Conservation (phyloP, 2,888 invertebrate species). For the Priocnemis perturbator region DNA sequence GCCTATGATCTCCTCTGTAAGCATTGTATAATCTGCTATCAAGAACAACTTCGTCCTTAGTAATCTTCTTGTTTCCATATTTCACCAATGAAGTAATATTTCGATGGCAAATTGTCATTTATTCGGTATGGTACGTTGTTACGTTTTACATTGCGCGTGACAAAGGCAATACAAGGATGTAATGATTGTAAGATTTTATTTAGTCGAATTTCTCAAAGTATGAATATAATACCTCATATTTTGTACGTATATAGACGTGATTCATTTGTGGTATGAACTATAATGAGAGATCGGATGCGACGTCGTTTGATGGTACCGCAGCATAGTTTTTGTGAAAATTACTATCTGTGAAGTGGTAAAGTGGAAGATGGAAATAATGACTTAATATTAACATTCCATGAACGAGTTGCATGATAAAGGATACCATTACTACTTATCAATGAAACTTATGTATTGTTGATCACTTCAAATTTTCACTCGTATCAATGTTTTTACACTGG, state of each 20-base stretch:
- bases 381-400: slow-evolving; percentile 25
- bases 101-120: slow-evolving; percentile 21
- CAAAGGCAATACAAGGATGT: slow-evolving; percentile 47
- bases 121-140: slow-evolving; percentile 26
- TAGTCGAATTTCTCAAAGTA: slow-evolving; percentile 38
- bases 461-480: neutral
- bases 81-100: slow-evolving; percentile 34
- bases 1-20: slow-evolving; percentile 54
- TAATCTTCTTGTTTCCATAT: slow-evolving; percentile 42
- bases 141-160: slow-evolving; percentile 29
- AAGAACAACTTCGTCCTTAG: slow-evolving; percentile 40
- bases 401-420: slow-evolving; percentile 1
- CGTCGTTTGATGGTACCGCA: slow-evolving; percentile 36
- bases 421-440: slow-evolving; percentile 1
- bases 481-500: neutral
- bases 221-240: slow-evolving; percentile 49
- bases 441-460: neutral
- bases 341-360: slow-evolving; percentile 51
- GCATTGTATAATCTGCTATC: slow-evolving; percentile 44
- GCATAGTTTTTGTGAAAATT: slow-evolving; percentile 31
- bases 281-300: slow-evolving; percentile 24
- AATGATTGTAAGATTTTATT: slow-evolving; percentile 47
- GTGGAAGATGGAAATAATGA: slow-evolving; percentile 55
- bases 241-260: slow-evolving; percentile 41
- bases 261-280: slow-evolving; percentile 16